Base-by-base conservation (phyloP, 2,113 vertebrate species). In the Cynocephalus volans region DNA sequence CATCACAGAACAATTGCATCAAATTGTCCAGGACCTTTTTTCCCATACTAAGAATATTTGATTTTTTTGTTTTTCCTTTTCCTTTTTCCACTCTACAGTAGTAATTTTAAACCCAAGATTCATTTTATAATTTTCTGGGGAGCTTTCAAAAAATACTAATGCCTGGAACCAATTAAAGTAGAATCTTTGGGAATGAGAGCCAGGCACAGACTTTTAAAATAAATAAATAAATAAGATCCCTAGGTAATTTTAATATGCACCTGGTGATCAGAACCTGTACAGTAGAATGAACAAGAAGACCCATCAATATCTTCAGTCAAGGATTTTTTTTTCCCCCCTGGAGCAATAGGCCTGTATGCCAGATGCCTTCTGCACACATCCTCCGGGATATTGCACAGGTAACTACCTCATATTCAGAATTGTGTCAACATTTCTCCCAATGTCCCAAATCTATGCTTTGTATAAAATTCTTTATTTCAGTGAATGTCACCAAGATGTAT, bases 191-290 rank as follows among this genome's bases (percentile, higher is more conserved):
- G 45, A 87, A 93, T 58, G 45, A 92, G 19, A 26, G 83, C 17
- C 26, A 92, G 69, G 56, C 11, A 54, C 23, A 91, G 60, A 64
- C 83, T 95, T 90, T 72, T 41, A 41, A 41, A 41, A 41, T 4
- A 41, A 41, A 41, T 41, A 41, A 41, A 41, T 41, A 41, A 41
- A 41, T 41, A 41, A 41, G 41, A 94, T 80, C 45, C 18, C 33
- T 62, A 87, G 62, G 79, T 92, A 26, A n/a, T 79, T 96, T 95
- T 89, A 92, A 86, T 75, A 89, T 70, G 33, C 23, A 92, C 26
- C 70, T 73, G 48, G 19, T 94, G 65, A 76, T 75, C 45, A 93
- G 73, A 95, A 95, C 36, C 62, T 64, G 26, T 45, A 69, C 1
- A 82, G 41, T 33, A 70, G 56, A 67, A 69, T 86, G 75, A 91